These are phyloP conservation scores for Oscheius myriophilus DNA, from an alignment of 2,888 invertebrate genomes.

Conservation along the genomic window DNA sequence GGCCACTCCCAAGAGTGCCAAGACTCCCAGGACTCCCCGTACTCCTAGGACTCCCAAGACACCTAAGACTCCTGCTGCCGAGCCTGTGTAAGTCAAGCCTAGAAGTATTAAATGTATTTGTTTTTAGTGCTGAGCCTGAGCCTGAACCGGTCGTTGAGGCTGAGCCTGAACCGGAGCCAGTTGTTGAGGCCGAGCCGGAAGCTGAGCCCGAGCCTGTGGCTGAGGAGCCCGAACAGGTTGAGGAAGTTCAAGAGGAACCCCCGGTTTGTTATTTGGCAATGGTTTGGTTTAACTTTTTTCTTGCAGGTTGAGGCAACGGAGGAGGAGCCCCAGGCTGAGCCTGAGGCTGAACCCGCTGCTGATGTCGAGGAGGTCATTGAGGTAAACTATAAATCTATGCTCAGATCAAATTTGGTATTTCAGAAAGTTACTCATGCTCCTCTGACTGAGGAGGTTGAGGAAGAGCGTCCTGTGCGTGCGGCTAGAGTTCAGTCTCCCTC, in stretches of 20 bases:
- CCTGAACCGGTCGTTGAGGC: conserved; percentile 43
- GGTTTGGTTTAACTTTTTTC: no score
- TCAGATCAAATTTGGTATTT: background rate
- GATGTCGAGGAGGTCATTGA: conserved; percentile 8
- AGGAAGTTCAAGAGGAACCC: conserved; percentile 9
- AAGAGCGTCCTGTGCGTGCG: conserved; percentile 19
- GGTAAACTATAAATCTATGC: background rate
- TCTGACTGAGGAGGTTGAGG: conserved; percentile 23
- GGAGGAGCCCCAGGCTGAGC: conserved; percentile 1
- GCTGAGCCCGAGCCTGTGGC: conserved; percentile 41
- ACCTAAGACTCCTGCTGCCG: conserved; percentile 49
- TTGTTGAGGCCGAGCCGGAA: conserved; percentile 31
- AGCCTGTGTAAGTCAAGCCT: conserved; percentile 31
- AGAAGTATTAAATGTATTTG: background rate
- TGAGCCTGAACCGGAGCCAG: conserved; percentile 45
- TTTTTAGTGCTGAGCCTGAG: conserved; percentile 27
- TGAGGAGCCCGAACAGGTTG: conserved; percentile 31
- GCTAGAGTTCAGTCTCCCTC: conserved; percentile 41
- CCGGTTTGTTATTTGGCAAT: background rate
- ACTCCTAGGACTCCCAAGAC: conserved; percentile 62
- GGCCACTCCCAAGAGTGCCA: conserved; percentile 37
- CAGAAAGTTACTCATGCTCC: conserved; percentile 13
- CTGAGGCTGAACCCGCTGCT: conserved; percentile 17
- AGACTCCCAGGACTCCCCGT: conserved; percentile 61
- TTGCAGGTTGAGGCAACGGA: conserved; percentile 17